Evolutionary conservation across 1,140 invertebrate species (phyloP), one percentile per base, ranked within the genome.

Genomic region (Drosophila tristis): DNA sequence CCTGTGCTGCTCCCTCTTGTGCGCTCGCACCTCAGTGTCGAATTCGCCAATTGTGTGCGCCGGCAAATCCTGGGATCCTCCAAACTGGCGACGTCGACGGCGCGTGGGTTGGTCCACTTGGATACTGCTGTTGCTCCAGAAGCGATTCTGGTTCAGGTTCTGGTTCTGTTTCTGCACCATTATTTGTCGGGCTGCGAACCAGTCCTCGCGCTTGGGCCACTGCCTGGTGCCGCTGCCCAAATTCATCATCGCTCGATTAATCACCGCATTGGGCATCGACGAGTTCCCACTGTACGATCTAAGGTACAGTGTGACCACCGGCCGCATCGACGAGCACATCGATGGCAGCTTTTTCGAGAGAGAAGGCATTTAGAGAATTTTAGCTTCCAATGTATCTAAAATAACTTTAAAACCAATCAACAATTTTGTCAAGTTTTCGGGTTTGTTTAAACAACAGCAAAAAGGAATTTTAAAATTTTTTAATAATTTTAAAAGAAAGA

Each of bases 141-240:
- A 16, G 26, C 65, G 67, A 1, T 11, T 35, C 11, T 42, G 53
- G 35, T 11, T 13, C 3, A 4, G 35, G 4, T 13, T 39, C 35
- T 39, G 20, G 3, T 7, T 47, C 25, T 49, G 68, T 4, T 42
- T 42, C 16, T 53, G 68, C 1, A 31, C 16, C 3, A 35, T 48
- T 0, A 63, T 7, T 5, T 50, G 57, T 6, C 9, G 16, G 7
- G 44, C 57, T 4, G 58, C 68, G 2, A 23, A 53, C 7, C 11
- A 16, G n/a, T 73, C 71, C 23, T 73, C 68, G 0, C 67, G 26
- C 13, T 4, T 1, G 6, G 70, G 68, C 68, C 68, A 72, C 5
- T 49, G 23, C 31, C n/a, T 23, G 29, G 1, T 0, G 26, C n/a
- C 25, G 48, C n/a, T 5, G 7, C 2, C 11, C 2, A 20, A 4